Conservation (phyloP, 2,113 vertebrate species). For the Empidonax alnorum region DNA sequence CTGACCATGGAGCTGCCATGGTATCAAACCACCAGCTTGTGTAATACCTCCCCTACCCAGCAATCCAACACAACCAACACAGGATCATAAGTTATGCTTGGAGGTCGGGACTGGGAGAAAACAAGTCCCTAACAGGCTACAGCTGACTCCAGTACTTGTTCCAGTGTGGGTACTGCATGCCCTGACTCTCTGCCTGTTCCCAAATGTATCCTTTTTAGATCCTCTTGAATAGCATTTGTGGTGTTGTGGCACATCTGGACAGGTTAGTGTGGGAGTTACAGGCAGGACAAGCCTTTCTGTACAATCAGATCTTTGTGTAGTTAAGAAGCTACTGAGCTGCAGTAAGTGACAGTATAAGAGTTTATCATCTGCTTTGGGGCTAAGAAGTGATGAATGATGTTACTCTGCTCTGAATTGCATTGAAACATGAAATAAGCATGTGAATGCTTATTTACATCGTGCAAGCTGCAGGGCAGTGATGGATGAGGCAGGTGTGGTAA, state of each 20-base stretch:
- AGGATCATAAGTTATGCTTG: not conserved
- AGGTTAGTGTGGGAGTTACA: not conserved
- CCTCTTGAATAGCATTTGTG: not conserved
- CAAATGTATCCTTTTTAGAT: not conserved
- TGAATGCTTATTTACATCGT: not conserved
- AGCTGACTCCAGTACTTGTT: not conserved
- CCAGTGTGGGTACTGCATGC: not conserved
- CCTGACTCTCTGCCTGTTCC: not conserved
- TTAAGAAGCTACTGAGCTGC: not conserved
- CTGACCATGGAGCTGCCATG: not conserved
- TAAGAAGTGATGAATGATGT: not conserved
- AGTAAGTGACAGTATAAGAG: not conserved
- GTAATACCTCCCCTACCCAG: not conserved
- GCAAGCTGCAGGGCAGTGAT: not conserved
- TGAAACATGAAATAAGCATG: not conserved
- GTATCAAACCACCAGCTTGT: not conserved
- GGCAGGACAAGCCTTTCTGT: not conserved
- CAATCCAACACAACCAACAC: not conserved
- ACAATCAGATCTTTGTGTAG: not conserved
- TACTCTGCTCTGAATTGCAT: not conserved
- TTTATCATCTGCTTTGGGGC: not conserved
- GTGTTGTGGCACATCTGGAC: not conserved
- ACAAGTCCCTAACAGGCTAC: not conserved
- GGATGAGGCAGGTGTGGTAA: not conserved
- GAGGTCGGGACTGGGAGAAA: not conserved